Percentiles rank a stretch among this genome's conserved stretches.
Evolutionary conservation across 1,140 invertebrate genomes (phyloP).

Genomic region (Melanaphis sacchari): DNA sequence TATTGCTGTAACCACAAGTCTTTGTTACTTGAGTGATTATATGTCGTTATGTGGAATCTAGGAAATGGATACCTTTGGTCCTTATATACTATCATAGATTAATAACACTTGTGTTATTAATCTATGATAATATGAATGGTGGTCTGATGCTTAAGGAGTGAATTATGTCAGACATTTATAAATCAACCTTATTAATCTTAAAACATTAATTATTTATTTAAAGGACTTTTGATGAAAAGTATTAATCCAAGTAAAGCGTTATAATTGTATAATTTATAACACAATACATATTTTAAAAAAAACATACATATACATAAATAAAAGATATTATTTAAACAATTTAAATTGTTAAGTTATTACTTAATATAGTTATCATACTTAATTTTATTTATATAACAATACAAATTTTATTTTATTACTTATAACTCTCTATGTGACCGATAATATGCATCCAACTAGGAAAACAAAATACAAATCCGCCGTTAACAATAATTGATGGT

Average conservation of each 20-base stretch:
- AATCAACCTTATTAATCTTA: conserved; percentile 24
- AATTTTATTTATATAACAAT: no score
- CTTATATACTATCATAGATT: no score
- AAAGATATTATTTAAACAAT: background rate
- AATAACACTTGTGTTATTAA: no score
- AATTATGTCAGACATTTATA: conserved; percentile 23
- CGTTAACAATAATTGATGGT: no score
- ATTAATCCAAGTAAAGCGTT: background rate
- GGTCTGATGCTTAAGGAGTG: background rate
- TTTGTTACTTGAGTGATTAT: conserved; percentile 20
- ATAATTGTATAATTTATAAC: background rate
- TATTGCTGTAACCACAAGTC: background rate
- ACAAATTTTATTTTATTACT: no score
- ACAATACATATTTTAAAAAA: background rate
- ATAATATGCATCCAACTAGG: no score
- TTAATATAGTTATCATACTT: no score
- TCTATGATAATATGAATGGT: no score
- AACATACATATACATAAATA: background rate
- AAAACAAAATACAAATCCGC: no score
- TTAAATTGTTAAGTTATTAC: background rate
- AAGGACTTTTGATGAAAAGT: background rate
- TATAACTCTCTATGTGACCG: no score
- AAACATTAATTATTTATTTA: conserved; percentile 36
- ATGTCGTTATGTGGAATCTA: background rate
- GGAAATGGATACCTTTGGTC: conserved; percentile 22